These are phyloP conservation scores for Drosophila infuscata DNA, from an alignment of 2,888 invertebrate genomes.

Conservation along the genomic window DNA sequence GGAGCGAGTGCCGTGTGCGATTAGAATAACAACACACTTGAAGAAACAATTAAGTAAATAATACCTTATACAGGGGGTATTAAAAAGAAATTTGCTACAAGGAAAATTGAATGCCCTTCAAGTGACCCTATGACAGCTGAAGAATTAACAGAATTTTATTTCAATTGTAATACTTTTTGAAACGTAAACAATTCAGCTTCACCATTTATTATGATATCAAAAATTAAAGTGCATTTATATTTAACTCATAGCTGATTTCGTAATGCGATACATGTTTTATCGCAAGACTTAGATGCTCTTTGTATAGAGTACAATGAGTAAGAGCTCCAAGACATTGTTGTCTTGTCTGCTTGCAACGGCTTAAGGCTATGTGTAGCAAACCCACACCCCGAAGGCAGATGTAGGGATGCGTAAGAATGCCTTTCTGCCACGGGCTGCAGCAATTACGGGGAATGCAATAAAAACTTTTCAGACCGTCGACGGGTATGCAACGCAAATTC, in stretches of 20 bases:
- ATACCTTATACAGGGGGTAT: background rate
- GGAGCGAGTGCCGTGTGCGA: conserved; percentile 50
- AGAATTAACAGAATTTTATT: background rate
- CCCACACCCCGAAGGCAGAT: too few relatives aligned
- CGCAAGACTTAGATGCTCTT: background rate
- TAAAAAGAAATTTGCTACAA: conserved; percentile 8
- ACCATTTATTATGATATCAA: too few relatives aligned
- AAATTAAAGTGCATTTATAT: background rate
- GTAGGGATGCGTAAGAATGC: conserved; percentile 27
- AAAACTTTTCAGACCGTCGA: conserved; percentile 74
- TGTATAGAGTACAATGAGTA: conserved; percentile 28
- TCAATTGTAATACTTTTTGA: too few relatives aligned
- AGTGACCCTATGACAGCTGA: background rate
- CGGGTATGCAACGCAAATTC: conserved; percentile 69
- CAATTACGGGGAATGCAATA: conserved; percentile 74
- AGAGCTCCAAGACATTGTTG: conserved; percentile 29
- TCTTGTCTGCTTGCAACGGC: conserved; percentile 19
- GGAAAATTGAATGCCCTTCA: conserved; percentile 3
- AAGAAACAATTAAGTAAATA: conserved; percentile 1
- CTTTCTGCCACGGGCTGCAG: conserved; percentile 38
- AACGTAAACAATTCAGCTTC: too few relatives aligned
- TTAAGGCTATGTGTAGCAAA: conserved; percentile 4
- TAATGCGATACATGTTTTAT: background rate
- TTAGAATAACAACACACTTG: conserved; percentile 52
- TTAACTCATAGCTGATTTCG: background rate